Base-by-base conservation (phyloP, 2,113 vertebrate genomes). In the Porphyrio hochstetteri region DNA sequence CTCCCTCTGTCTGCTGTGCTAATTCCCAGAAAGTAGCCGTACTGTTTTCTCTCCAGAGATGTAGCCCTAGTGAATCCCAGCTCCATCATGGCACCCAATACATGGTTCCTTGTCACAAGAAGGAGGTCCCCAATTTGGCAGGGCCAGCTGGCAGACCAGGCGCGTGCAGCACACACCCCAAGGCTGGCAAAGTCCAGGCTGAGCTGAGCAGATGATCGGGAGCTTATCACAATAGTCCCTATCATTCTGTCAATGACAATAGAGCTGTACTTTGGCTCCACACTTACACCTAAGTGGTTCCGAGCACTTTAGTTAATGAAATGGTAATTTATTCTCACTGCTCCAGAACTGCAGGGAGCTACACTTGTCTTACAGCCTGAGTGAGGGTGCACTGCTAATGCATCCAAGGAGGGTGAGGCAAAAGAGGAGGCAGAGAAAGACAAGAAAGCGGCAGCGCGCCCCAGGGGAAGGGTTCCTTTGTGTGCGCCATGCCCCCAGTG, bases 311-410 rank as follows among this genome's bases (percentile, higher is more conserved):
- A 83, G 46, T 59, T 90, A 90, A 85, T 76, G 61, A 92, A 69
- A 61, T n/a, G 53, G 53, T 89, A 84, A 78, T 92, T 89, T 53
- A 78, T 90, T 91, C 83, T 89, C 63, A 46, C 18, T 86, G 65
- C 38, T 87, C 10, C 63, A 77, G 61, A 79, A 44, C 35, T 57
- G 38, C 70, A 38, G 53, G 57, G 57, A 94, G 28, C 52, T 87
- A 65, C 10, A 2, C 16, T 83, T 68, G 35, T 89, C 33, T 59
- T 75, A 28, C 9, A 91, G 57, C 35, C 55, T 60, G 52, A 93
- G 36, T 35, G 63, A 86, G 27, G 28, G n/a, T 74, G 33, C 25
- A 8, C 33, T 15, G 70, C 42, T 89, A 38, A 63, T 82, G 60
- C n/a, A 55, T 52, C 42, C 18, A 33, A 64, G 25, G 25, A 48